phyloP scores from a whole-genome alignment of 2,888 invertebrate species.

The Acleris literana region DNA sequence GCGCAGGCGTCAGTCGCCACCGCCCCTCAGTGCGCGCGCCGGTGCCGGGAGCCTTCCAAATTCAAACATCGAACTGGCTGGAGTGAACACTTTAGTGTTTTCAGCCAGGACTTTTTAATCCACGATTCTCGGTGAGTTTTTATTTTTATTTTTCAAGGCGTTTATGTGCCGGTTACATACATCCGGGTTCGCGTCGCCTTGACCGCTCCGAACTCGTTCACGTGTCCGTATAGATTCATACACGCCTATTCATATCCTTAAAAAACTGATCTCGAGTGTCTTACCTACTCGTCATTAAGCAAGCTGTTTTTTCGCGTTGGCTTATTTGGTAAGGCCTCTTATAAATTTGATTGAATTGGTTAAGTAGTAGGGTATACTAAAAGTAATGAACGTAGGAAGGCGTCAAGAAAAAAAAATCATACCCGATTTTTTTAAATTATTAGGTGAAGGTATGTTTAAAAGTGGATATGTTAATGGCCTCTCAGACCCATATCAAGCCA shows the following conservation, averaged over 20 bases:
- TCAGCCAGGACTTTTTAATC: slow-evolving; percentile 9
- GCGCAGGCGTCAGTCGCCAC: slow-evolving; percentile 45
- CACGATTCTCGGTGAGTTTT: slow-evolving; percentile 14
- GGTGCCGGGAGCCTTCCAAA: slow-evolving; percentile 30
- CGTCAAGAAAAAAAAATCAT: too few relatives aligned
- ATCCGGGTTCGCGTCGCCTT: slow-evolving; percentile 80
- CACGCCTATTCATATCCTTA: slow-evolving; percentile 42
- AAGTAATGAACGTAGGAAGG: too few relatives aligned
- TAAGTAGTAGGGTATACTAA: too few relatives aligned
- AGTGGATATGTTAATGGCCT: too few relatives aligned
- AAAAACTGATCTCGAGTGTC: slow-evolving; percentile 20
- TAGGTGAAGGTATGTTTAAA: too few relatives aligned
- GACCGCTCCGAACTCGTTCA: slow-evolving; percentile 70
- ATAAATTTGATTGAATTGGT: too few relatives aligned
- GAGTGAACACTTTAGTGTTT: slow-evolving; percentile 11
- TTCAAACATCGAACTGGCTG: slow-evolving; percentile 12
- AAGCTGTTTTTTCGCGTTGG: not conserved
- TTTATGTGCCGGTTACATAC: slow-evolving; percentile 45
- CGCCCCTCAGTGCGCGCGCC: slow-evolving; percentile 51
- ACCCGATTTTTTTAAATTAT: too few relatives aligned
- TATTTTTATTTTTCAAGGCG: slow-evolving; percentile 35
- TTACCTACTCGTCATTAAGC: not conserved
- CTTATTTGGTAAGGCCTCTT: not conserved
- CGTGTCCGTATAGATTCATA: slow-evolving; percentile 48
- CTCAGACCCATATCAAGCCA: too few relatives aligned